These are phyloP conservation scores for Amphipoea oculea DNA, from an alignment of 2,888 invertebrate species.

Conservation along the genomic window DNA sequence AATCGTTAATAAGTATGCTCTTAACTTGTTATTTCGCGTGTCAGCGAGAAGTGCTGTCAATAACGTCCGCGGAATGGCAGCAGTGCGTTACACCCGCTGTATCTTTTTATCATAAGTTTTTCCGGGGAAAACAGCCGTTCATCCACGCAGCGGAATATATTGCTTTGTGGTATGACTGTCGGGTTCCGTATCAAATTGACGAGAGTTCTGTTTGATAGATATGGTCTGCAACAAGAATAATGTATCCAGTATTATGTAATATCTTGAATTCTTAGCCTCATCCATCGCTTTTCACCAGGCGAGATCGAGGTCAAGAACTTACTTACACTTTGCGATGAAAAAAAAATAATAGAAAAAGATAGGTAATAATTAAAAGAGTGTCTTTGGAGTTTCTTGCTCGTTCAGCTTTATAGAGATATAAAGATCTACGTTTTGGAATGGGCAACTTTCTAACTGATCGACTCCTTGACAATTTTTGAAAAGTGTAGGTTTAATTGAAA, in stretches of 20 bases:
- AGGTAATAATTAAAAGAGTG: neutral
- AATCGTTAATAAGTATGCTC: constrained; percentile 14
- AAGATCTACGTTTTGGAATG: neutral
- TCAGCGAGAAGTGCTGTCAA: constrained; percentile 37
- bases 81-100: constrained; percentile 52
- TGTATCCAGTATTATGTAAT: neutral
- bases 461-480: neutral
- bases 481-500: neutral
- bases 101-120: constrained; percentile 60
- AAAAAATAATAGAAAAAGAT: no score
- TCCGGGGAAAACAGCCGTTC: constrained; percentile 49
- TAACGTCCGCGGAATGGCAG: constrained; percentile 31
- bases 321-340: neutral
- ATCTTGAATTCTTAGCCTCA: neutral
- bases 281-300: neutral
- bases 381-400: neutral
- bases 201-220: neutral
- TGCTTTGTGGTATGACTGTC: constrained; percentile 4
- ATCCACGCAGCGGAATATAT: constrained; percentile 44
- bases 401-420: neutral
- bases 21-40: constrained; percentile 41
- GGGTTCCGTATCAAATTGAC: constrained; percentile 7
- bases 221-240: neutral
- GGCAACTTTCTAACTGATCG: neutral
- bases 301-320: neutral